Evolutionary conservation across 2,888 invertebrate species (phyloP).

Genomic region (Platycheirus albimanus): DNA sequence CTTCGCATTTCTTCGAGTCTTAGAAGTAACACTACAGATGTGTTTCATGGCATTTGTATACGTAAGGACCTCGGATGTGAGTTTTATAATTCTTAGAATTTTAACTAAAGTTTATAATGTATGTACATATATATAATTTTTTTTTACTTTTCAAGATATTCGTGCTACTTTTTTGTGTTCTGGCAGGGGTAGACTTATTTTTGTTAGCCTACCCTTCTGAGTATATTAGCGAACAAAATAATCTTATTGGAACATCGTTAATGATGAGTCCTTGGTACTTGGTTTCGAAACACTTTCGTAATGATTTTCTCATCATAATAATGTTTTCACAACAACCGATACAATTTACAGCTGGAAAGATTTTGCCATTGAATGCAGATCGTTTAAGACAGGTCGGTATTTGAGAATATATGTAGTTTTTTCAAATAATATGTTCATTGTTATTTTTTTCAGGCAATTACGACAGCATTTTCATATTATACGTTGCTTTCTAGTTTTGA

Average conservation of each 20-base stretch:
- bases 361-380: conserved; percentile 63
- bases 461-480: conserved; percentile 48
- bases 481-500: conserved; percentile 51
- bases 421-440: background rate
- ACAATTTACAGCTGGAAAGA: conserved; percentile 69
- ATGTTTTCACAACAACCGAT: conserved; percentile 50
- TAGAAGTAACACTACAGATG: conserved; percentile 33
- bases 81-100: background rate
- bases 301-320: conserved; percentile 64
- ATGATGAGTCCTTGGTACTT: conserved; percentile 70
- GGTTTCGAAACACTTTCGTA: conserved; percentile 60
- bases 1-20: conserved; percentile 38
- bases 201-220: conserved; percentile 52
- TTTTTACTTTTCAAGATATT: conserved; percentile 19
- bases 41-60: conserved; percentile 51
- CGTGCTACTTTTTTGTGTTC: conserved; percentile 5
- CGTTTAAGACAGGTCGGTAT: conserved; percentile 51
- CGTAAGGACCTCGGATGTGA: conserved; percentile 37
- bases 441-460: conserved; percentile 3
- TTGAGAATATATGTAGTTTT: too few relatives aligned
- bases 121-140: background rate
- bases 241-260: conserved; percentile 56
- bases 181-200: conserved; percentile 39
- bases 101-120: too few relatives aligned
- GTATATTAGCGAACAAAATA: conserved; percentile 44